Evolutionary conservation across 2,797 vertebrate species (phyloP).

Genomic region (Ctenopoma multispine): DNA sequence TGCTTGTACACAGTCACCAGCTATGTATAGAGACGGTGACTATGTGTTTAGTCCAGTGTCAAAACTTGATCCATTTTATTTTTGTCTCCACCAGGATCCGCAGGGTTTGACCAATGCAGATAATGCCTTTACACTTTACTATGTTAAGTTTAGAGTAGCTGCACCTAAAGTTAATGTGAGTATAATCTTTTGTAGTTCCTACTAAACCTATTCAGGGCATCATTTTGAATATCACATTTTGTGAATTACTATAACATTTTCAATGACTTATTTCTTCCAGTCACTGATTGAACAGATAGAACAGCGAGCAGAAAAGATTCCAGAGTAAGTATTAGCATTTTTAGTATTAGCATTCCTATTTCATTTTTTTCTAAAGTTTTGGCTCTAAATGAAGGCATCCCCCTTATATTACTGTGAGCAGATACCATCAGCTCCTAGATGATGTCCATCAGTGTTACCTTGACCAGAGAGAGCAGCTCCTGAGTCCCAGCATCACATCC

Average conservation of each 20-base stretch:
- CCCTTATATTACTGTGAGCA: constrained; percentile 58
- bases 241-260: neutral
- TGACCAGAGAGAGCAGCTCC: constrained; percentile 93
- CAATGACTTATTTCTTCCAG: constrained; percentile 73
- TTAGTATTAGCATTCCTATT: neutral
- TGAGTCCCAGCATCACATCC: constrained; percentile 93
- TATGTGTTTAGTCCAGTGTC: neutral
- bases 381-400: constrained; percentile 15
- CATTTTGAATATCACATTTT: neutral
- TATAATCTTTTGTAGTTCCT: constrained; percentile 40
- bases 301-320: constrained; percentile 92
- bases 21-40: too few species aligned
- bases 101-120: constrained; percentile 90
- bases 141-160: constrained; percentile 96
- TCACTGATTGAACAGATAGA: constrained; percentile 97
- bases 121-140: constrained; percentile 97
- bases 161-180: constrained; percentile 98
- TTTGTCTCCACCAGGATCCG: constrained; percentile 85
- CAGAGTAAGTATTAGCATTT: constrained; percentile 89
- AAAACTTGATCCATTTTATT: neutral
- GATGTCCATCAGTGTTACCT: constrained; percentile 98
- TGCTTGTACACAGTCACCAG: neutral
- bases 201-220: neutral
- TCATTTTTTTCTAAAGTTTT: neutral
- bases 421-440: constrained; percentile 93